Evolutionary conservation across 2,113 vertebrate genomes (phyloP).

Genomic region (Alexandromys fortis): DNA sequence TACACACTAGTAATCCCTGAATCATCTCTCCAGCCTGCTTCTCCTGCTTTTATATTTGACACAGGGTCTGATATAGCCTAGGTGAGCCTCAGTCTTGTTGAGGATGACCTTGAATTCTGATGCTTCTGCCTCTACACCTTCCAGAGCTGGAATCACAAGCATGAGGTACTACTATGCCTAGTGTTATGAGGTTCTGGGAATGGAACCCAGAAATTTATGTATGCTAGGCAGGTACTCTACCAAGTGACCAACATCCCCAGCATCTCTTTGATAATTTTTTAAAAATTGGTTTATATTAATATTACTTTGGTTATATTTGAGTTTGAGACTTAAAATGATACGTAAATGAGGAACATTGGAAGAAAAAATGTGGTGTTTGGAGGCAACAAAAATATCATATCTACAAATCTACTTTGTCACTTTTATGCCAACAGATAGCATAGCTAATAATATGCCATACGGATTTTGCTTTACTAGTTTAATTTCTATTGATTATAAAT

Average conservation of each 20-base stretch:
- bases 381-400: not conserved
- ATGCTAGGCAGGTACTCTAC: not conserved
- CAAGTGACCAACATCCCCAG: too few species aligned
- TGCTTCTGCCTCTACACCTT: too few species aligned
- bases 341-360: not conserved
- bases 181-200: not conserved
- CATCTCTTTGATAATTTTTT: not conserved
- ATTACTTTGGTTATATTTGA: not conserved
- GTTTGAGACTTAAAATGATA: not conserved
- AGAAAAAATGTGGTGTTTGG: not conserved
- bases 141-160: not conserved
- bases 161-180: not conserved
- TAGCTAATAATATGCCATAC: not conserved
- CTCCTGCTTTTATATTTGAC: not conserved
- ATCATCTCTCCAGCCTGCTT: not conserved
- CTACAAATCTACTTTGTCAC: not conserved
- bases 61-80: not conserved
- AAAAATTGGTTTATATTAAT: not conserved
- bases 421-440: not conserved
- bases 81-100: not conserved
- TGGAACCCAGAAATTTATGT: not conserved
- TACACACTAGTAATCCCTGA: not conserved
- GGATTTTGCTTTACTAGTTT: conserved; percentile 31
- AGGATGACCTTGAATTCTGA: not conserved
- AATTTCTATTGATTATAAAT: not conserved